Evolutionary conservation across 2,888 invertebrate species (phyloP), one percentile per base, ranked within the genome.

Genomic region (Amiota minor): DNA sequence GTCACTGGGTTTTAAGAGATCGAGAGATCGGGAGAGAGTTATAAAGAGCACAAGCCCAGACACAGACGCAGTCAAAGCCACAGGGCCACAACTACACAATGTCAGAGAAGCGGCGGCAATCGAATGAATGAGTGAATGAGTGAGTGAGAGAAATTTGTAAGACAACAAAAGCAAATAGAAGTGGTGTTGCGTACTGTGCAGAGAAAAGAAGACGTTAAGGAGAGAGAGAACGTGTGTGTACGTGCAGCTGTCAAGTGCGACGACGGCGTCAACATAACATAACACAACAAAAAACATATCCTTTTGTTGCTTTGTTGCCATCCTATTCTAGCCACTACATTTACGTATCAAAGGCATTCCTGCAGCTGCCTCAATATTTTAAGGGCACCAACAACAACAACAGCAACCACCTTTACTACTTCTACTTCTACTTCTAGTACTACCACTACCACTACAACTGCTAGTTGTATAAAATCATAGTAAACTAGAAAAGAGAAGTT

Each of bases 211-310:
- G 12, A 12, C 4, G 4, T 0, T 53, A n/a, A 12, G n/a, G 12
- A 53, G 53, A 53, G 53, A 53, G 6, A 9, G 53, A 1, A 4
- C 1, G 2, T n/a, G 53, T n/a, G 53, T 9, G 53, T n/a, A n/a
- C 23, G 62, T 62, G 23, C 62, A 45, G 23, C 45, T 62, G 62
- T 62, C 62, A 62, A 62, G 62, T 62, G 62, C 62, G 62, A 62
- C 67, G 46, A 10, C 14, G 53, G 8, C 20, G 9, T 20, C 20
- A 20, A 59, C 9, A 20, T 56, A 20, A n/a, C 23, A 23, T 23
- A 23, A 23, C 23, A 23, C 23, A 23, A 35, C 35, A n/a, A n/a
- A n/a, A n/a, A n/a, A 50, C 50, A 68, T 23, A 50, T 68, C 67
- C 67, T 68, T 68, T 20, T 47, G 65, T 67, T 49, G 49, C 14